Conservation (phyloP, 30 jellyfish, hydroid and myxozoan genomes). For the Aurelia sp. region DNA sequence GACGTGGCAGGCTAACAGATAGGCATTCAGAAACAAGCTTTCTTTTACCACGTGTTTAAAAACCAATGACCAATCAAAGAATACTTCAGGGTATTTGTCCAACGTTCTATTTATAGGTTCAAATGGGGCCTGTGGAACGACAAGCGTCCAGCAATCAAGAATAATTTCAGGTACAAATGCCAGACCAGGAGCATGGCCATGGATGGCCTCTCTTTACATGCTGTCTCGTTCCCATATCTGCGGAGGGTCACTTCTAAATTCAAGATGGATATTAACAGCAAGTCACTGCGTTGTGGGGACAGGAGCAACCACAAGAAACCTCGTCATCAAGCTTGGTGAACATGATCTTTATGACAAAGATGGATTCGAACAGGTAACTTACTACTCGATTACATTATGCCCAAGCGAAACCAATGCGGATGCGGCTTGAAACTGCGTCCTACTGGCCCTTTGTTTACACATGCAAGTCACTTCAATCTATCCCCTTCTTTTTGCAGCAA, state of each 20-base stretch:
- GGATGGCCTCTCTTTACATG: constrained; percentile 86
- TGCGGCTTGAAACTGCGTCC: too few species aligned
- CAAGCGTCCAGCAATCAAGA: constrained; percentile 71
- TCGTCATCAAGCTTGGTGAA: constrained; percentile 74
- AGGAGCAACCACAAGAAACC: constrained; percentile 34
- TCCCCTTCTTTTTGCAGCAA: constrained; percentile 19
- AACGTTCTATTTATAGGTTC: not conserved
- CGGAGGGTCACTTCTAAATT: constrained; percentile 77
- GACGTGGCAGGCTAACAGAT: too few species aligned
- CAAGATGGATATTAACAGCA: constrained; percentile 86
- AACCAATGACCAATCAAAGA: too few species aligned
- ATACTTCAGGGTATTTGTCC: too few species aligned
- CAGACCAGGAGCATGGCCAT: constrained; percentile 91
- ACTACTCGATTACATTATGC: not conserved
- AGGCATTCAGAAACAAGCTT: too few species aligned
- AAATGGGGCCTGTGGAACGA: constrained; percentile 54
- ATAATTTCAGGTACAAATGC: constrained; percentile 81
- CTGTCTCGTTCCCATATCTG: constrained; percentile 72
- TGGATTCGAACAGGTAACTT: constrained; percentile 66
- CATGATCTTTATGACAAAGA: constrained; percentile 63
- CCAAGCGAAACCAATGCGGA: too few species aligned
- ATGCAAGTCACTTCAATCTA: too few species aligned
- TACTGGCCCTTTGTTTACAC: too few species aligned
- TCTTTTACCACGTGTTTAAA: too few species aligned
- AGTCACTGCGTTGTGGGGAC: constrained; percentile 78